These are phyloP conservation scores for Xiphydria camelus DNA, from an alignment of 2,888 invertebrate species.

Conservation along the genomic window DNA sequence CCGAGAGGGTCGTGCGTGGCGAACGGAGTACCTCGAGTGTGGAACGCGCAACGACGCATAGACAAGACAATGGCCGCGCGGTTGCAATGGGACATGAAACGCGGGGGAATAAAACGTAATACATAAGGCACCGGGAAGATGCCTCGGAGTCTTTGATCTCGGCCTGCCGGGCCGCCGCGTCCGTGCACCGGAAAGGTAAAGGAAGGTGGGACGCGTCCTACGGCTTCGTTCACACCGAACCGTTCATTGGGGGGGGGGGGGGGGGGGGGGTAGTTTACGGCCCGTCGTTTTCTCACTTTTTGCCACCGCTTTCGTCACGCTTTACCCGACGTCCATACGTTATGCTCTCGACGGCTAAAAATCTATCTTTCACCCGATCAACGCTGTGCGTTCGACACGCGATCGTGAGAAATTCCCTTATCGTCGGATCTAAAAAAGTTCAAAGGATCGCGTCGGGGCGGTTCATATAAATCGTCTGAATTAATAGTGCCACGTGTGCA, in stretches of 20 bases:
- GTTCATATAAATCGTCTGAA: no score
- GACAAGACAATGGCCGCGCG: slow-evolving; percentile 3
- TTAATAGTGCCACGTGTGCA: no score
- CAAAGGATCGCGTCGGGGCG: no score
- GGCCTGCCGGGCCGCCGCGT: not conserved
- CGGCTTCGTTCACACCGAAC: not conserved
- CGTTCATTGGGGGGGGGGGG: no score
- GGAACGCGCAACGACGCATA: not conserved
- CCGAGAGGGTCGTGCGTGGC: no score
- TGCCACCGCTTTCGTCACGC: not conserved
- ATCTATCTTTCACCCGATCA: no score
- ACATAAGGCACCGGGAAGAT: slow-evolving; percentile 1
- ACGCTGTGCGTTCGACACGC: no score
- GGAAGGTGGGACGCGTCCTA: slow-evolving; percentile 1
- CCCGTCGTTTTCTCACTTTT: not conserved
- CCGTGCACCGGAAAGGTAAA: not conserved
- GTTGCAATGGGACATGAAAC: not conserved
- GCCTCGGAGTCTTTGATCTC: not conserved
- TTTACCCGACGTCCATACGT: not conserved
- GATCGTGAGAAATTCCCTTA: no score
- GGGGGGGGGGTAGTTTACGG: no score
- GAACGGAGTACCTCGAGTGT: no score
- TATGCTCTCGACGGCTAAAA: no score
- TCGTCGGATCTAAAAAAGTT: no score
- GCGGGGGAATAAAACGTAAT: not conserved